Evolutionary conservation across 2,113 vertebrate species (phyloP).

Genomic region (human): DNA sequence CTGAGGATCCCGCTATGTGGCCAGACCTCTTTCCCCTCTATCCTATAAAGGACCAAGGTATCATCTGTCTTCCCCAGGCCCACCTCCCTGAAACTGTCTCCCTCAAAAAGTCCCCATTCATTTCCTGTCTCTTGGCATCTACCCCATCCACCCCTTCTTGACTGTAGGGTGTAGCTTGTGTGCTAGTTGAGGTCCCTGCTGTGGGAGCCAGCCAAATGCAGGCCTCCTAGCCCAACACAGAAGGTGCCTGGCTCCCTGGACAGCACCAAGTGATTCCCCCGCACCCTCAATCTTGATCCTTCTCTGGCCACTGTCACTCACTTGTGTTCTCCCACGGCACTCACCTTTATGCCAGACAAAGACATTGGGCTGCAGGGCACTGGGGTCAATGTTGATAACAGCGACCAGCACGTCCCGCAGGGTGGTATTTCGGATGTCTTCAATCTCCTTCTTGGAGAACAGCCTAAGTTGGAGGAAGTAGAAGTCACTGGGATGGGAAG

Average conservation of each 20-base stretch:
- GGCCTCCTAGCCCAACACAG: neutral
- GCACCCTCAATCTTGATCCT: neutral
- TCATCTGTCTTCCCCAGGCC: neutral
- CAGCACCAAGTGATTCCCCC: neutral
- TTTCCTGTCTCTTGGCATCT: neutral
- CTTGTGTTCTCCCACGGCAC: neutral
- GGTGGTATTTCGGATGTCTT: constrained; percentile 84
- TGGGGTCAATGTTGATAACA: constrained; percentile 71
- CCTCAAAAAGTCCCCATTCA: neutral
- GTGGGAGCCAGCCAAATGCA: neutral
- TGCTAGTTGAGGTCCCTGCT: no score
- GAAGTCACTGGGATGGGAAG: neutral
- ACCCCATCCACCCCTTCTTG: neutral
- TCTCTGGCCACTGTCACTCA: neutral
- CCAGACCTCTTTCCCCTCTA: neutral
- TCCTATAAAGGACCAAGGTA: neutral
- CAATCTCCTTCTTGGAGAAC: constrained; percentile 88
- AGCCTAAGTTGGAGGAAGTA: constrained; percentile 82
- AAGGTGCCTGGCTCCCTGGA: neutral
- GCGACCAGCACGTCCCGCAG: constrained; percentile 86
- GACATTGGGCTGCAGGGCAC: constrained; percentile 84
- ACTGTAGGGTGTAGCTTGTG: neutral
- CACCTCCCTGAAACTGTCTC: neutral
- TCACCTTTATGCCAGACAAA: constrained; percentile 91
- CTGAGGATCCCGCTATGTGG: neutral